These are phyloP conservation scores for Hyla sarda DNA, from an alignment of 2,113 vertebrate species.

Conservation along the genomic window DNA sequence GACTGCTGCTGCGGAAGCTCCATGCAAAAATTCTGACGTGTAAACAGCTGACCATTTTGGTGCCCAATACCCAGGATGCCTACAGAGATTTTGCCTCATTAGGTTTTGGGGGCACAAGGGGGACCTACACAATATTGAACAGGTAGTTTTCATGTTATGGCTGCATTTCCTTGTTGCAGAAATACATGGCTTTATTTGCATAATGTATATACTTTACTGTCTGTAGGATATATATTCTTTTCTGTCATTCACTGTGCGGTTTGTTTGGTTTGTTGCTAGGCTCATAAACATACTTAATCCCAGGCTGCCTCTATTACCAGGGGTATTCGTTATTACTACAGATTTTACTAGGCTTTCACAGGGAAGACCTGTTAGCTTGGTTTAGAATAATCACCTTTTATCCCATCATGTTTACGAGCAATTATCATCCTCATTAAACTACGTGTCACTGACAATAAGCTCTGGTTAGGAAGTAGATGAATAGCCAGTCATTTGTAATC, in stretches of 20 bases:
- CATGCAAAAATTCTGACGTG: too few relatives aligned
- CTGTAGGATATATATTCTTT: neutral
- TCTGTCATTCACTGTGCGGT: neutral
- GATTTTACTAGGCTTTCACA: neutral
- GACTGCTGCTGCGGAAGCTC: too few relatives aligned
- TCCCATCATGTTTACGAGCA: neutral
- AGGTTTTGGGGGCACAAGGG: too few relatives aligned
- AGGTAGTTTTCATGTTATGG: too few relatives aligned
- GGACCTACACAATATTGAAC: too few relatives aligned
- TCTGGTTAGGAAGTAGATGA: neutral
- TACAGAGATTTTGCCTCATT: too few relatives aligned
- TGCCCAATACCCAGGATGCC: too few relatives aligned
- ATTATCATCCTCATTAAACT: neutral
- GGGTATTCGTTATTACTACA: conserved; percentile 2
- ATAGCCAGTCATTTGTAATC: neutral
- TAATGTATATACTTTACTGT: neutral
- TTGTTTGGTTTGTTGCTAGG: conserved; percentile 30
- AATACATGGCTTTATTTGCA: neutral
- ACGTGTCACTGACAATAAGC: neutral
- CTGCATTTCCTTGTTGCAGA: neutral
- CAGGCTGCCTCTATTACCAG: conserved; percentile 8
- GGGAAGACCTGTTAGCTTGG: neutral
- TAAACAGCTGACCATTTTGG: too few relatives aligned
- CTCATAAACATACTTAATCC: conserved; percentile 25
- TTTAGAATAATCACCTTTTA: conserved; percentile 11